Percentiles rank a stretch among this genome's conserved stretches.
These are phyloP conservation scores for Numenius arquata DNA, from an alignment of 2,113 vertebrate species.

Conservation along the genomic window DNA sequence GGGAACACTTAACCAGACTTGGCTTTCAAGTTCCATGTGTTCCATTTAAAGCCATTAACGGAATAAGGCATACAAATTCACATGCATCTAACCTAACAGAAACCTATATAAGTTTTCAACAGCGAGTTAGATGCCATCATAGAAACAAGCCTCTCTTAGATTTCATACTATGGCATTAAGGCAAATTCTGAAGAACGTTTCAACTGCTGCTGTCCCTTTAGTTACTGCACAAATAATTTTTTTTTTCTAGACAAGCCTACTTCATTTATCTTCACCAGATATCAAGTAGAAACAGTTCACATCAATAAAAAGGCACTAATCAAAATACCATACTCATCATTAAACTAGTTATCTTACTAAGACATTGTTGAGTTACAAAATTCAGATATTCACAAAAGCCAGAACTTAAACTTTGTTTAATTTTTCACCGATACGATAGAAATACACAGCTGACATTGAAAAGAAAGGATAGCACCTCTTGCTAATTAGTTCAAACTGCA, in stretches of 20 bases:
- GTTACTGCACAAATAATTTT: neutral
- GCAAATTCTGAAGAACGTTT: neutral
- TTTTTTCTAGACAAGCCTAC: neutral
- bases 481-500: neutral
- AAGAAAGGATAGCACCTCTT: neutral
- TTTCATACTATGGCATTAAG: neutral
- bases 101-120: neutral
- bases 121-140: neutral
- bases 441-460: neutral
- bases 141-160: neutral
- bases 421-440: neutral
- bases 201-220: neutral
- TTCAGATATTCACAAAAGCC: neutral
- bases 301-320: neutral
- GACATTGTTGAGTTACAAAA: neutral
- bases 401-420: neutral
- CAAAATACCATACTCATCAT: neutral
- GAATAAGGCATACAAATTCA: neutral
- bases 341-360: neutral
- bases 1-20: neutral
- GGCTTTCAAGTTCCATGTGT: neutral
- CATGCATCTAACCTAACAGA: neutral
- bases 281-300: neutral
- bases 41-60: neutral
- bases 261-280: neutral